These are phyloP conservation scores for Caerostris extrusa DNA, from an alignment of 1,140 invertebrate genomes.

Conservation along the genomic window DNA sequence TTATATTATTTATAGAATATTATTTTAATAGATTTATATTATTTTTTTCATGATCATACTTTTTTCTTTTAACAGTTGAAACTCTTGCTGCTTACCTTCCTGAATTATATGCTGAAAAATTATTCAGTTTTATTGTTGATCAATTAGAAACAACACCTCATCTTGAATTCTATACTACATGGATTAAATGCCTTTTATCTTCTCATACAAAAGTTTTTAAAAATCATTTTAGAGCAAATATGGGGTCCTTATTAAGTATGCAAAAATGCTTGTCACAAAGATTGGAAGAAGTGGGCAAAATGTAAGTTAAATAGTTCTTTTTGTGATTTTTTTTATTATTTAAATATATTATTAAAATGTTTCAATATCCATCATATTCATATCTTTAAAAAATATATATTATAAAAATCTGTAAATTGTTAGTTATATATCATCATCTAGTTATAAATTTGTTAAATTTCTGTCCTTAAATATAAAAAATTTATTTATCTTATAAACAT, in stretches of 20 bases:
- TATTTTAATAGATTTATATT: no score
- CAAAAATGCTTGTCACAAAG: slow-evolving; percentile 91
- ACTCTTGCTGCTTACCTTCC: slow-evolving; percentile 87
- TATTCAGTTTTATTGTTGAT: slow-evolving; percentile 87
- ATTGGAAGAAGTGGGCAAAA: slow-evolving; percentile 90
- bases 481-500: no score
- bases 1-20: no score
- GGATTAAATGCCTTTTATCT: slow-evolving; percentile 87
- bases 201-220: slow-evolving; percentile 85
- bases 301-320: slow-evolving; percentile 86
- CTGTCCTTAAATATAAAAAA: no score
- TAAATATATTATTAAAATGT: background rate
- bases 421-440: no score
- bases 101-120: slow-evolving; percentile 88
- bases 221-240: slow-evolving; percentile 79
- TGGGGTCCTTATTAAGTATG: slow-evolving; percentile 85
- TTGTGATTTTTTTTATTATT: background rate
- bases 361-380: no score
- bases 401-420: no score
- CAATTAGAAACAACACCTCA: slow-evolving; percentile 90
- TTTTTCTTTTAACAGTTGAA: slow-evolving; percentile 85
- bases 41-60: slow-evolving; percentile 66
- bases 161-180: slow-evolving; percentile 93
- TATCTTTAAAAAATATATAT: no score
- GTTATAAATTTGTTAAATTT: no score